These are phyloP conservation scores for Protaetia brevitarsis DNA, from an alignment of 1,140 invertebrate species.

Conservation along the genomic window DNA sequence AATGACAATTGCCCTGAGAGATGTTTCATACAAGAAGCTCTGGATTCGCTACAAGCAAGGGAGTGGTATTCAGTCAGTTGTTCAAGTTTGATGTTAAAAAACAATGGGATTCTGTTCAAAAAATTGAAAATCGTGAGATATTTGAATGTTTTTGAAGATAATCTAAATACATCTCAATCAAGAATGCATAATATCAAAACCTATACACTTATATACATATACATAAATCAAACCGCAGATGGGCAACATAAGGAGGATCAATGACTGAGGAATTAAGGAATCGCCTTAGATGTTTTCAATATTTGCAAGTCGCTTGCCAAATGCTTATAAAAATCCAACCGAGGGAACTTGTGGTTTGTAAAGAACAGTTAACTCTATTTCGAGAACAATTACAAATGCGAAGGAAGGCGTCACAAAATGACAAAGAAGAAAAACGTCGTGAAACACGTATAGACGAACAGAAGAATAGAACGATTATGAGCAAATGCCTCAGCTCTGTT, in stretches of 20 bases:
- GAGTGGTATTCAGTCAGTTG: slow-evolving; percentile 26
- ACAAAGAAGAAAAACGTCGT: slow-evolving; percentile 65
- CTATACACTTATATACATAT: too few relatives aligned
- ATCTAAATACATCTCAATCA: too few relatives aligned
- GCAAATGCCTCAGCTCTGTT: slow-evolving; percentile 61
- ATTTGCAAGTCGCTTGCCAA: slow-evolving; percentile 85
- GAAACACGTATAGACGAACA: slow-evolving; percentile 69
- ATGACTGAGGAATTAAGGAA: slow-evolving; percentile 77
- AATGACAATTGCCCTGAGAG: slow-evolving; percentile 75
- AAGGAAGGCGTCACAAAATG: slow-evolving; percentile 59
- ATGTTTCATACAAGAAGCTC: slow-evolving; percentile 80
- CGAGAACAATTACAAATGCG: slow-evolving; percentile 66
- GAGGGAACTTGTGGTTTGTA: slow-evolving; percentile 65
- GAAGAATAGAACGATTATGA: slow-evolving; percentile 68
- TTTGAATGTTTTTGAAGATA: too few relatives aligned
- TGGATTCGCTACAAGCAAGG: slow-evolving; percentile 59
- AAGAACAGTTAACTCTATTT: slow-evolving; percentile 63
- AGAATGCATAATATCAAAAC: too few relatives aligned
- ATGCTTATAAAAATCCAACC: slow-evolving; percentile 88
- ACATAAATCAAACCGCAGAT: too few relatives aligned
- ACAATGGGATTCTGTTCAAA: too few relatives aligned
- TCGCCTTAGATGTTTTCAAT: slow-evolving; percentile 77
- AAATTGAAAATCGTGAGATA: background rate
- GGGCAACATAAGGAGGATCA: slow-evolving; percentile 83
- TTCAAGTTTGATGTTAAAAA: background rate